phyloP scores from a whole-genome alignment of 2,113 vertebrate species.

The Gymnobelideus leadbeateri region DNA sequence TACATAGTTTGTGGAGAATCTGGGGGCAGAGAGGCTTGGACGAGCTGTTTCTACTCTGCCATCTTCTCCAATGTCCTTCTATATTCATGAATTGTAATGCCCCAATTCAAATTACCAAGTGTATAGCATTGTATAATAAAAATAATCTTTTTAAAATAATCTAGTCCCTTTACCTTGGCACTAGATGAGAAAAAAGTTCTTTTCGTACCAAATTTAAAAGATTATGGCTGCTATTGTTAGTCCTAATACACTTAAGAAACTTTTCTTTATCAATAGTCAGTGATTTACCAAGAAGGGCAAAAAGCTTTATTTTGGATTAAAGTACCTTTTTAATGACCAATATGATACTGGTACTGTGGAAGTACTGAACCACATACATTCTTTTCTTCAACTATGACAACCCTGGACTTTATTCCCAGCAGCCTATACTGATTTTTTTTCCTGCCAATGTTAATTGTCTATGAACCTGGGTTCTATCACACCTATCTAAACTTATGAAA shows the following conservation, averaged over 20 bases:
- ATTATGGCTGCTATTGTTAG: background rate
- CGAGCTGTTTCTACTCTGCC: too few species aligned
- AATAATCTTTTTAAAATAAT: background rate
- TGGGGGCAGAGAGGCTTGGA: too few species aligned
- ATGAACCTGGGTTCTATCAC: background rate
- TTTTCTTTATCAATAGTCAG: background rate
- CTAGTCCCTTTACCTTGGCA: background rate
- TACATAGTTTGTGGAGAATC: too few species aligned
- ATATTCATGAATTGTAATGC: background rate
- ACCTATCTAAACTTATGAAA: background rate
- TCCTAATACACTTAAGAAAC: background rate
- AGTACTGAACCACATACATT: background rate
- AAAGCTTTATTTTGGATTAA: background rate
- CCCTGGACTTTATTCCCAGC: background rate
- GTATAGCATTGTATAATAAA: background rate
- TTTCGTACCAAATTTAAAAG: background rate
- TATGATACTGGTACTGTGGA: background rate
- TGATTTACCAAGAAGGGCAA: background rate
- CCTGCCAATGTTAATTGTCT: background rate
- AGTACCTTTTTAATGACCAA: background rate
- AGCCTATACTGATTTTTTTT: background rate
- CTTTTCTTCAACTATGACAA: background rate
- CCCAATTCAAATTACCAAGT: background rate
- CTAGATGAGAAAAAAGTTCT: background rate
- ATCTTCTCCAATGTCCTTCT: background rate